A percentile compares a stretch with the other conserved stretches of the same genome.
phyloP scores from a whole-genome alignment of 1,140 invertebrate species.

The Triops longicaudatus region DNA sequence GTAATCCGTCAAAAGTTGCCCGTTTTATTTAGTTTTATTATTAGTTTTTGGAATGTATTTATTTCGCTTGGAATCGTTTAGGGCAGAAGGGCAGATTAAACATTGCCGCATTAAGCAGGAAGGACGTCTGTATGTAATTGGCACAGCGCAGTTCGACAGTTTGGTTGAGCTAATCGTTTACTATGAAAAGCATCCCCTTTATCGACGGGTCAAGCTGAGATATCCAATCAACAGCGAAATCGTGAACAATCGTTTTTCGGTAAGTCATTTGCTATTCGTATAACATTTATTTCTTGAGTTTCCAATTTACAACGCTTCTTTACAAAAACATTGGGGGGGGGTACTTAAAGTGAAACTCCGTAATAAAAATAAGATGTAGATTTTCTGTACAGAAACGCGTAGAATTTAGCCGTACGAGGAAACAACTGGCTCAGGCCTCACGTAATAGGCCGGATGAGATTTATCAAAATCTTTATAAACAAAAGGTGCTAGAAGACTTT shows the following conservation, averaged over 20 bases:
- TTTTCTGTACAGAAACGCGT: not conserved
- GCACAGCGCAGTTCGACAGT: conserved; percentile 83
- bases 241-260: conserved; percentile 53
- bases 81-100: conserved; percentile 86
- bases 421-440: not conserved
- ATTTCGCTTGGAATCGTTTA: conserved; percentile 39
- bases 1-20: conserved; percentile 43
- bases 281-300: not conserved
- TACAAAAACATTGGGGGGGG: not conserved
- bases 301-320: not conserved
- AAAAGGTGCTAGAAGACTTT: not conserved
- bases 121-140: conserved; percentile 80
- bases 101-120: conserved; percentile 89
- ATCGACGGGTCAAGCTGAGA: conserved; percentile 76
- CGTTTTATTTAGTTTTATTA: not conserved
- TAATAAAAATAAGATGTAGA: not conserved
- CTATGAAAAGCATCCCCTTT: conserved; percentile 82
- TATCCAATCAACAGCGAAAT: conserved; percentile 77
- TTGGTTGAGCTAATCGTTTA: conserved; percentile 85
- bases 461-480: not conserved
- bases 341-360: not conserved
- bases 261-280: conserved; percentile 50
- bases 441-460: not conserved
- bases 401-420: not conserved
- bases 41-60: conserved; percentile 13